phyloP scores from a whole-genome alignment of 2,797 vertebrate species.

The Notamacropus eugenii region DNA sequence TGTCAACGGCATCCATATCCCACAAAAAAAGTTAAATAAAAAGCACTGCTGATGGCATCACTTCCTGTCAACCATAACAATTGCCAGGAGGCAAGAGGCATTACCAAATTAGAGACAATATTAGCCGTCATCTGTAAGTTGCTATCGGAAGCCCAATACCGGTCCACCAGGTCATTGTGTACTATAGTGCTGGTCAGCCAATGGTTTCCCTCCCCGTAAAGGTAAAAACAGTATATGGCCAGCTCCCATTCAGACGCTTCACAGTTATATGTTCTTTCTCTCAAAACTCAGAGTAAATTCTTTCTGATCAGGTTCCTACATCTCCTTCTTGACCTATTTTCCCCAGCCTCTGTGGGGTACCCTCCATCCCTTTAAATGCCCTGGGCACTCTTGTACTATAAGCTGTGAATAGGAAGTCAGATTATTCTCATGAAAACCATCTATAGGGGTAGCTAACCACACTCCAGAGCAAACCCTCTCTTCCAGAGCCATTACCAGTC shows the following conservation, averaged over 20 bases:
- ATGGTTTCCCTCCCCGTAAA: neutral
- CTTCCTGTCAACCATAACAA: neutral
- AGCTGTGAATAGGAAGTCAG: neutral
- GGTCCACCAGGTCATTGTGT: neutral
- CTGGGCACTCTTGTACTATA: neutral
- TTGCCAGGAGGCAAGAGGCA: neutral
- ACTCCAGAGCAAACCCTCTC: constrained; percentile 22
- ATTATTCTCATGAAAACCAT: constrained; percentile 28
- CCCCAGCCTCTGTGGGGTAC: neutral
- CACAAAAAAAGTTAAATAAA: neutral
- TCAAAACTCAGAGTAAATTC: constrained; percentile 32
- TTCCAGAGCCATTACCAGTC: constrained; percentile 13
- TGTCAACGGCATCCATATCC: neutral
- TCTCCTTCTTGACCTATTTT: neutral
- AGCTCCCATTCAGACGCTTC: neutral
- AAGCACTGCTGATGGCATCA: neutral
- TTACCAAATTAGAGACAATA: neutral
- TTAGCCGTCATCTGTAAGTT: neutral
- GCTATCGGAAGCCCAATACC: neutral
- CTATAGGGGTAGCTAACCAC: neutral
- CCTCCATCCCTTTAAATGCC: neutral
- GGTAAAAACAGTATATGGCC: neutral
- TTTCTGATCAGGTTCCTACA: constrained; percentile 31
- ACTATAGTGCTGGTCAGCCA: neutral
- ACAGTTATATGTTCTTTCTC: constrained; percentile 1